Conservation (phyloP, 2,113 vertebrate species). For the Alces alces region DNA sequence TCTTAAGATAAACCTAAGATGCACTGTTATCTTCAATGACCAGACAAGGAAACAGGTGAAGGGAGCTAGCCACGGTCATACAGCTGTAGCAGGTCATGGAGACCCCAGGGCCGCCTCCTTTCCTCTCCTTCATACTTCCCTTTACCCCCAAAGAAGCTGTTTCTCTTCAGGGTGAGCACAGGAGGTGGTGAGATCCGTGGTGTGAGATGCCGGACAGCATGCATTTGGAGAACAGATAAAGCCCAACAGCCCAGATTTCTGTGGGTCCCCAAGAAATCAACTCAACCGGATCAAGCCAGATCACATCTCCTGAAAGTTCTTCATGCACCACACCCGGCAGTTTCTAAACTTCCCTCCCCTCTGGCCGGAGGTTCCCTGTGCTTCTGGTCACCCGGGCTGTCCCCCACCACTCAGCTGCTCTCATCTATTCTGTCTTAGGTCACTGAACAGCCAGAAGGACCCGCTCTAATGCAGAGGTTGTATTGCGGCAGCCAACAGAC, state of each 20-base stretch:
- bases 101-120: neutral
- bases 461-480: neutral
- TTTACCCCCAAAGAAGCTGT: neutral
- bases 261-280: neutral
- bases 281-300: neutral
- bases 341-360: neutral
- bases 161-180: neutral
- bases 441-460: neutral
- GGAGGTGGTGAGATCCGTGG: neutral
- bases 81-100: neutral
- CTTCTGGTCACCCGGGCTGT: neutral
- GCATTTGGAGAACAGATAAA: neutral
- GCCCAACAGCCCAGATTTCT: neutral
- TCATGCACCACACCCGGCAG: neutral
- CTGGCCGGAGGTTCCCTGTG: neutral
- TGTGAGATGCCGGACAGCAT: neutral
- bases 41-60: neutral
- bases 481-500: neutral
- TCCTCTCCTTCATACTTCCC: neutral
- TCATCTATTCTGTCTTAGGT: neutral
- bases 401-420: accelerated
- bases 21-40: neutral
- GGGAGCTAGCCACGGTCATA: neutral
- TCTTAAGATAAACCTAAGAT: neutral
- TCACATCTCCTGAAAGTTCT: neutral